phyloP scores from a whole-genome alignment of 2,888 invertebrate species.

The Dioctria linearis region DNA sequence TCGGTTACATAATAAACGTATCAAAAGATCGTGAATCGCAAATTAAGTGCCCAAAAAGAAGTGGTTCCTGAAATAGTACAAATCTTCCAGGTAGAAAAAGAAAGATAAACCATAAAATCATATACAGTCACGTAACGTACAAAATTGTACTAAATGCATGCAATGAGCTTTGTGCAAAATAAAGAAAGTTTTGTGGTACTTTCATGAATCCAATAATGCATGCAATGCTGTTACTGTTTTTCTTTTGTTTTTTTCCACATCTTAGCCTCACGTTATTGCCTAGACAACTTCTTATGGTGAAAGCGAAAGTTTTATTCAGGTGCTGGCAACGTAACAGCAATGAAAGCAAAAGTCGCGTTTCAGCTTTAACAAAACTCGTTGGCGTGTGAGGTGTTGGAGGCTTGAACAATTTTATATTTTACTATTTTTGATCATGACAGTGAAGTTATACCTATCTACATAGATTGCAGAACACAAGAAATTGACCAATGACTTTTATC shows the following conservation, averaged over 20 bases:
- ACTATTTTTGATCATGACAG: conserved; percentile 26
- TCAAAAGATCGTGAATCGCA: too few species aligned
- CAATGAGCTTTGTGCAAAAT: conserved; percentile 4
- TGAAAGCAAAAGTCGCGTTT: conserved; percentile 23
- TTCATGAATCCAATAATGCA: conserved; percentile 8
- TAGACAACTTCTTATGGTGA: conserved; percentile 46
- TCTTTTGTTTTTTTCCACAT: background rate
- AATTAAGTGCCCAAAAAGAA: too few species aligned
- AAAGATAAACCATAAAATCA: too few species aligned
- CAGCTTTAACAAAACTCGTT: background rate
- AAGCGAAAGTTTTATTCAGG: conserved; percentile 41
- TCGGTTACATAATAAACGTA: too few species aligned
- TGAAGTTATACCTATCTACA: background rate
- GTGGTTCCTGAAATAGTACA: too few species aligned
- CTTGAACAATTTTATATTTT: background rate
- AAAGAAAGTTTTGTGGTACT: conserved; percentile 25
- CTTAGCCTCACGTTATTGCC: conserved; percentile 13
- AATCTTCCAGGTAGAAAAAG: too few species aligned
- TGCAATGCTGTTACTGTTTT: conserved; percentile 17
- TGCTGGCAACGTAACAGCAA: conserved; percentile 15
- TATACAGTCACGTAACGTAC: conserved; percentile 5
- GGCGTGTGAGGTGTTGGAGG: background rate
- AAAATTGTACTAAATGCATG: background rate
- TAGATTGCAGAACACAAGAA: too few species aligned
- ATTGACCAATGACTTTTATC: too few species aligned